Evolutionary conservation across 2,113 vertebrate species (phyloP).

Genomic region (mouse (Mus musculus)): DNA sequence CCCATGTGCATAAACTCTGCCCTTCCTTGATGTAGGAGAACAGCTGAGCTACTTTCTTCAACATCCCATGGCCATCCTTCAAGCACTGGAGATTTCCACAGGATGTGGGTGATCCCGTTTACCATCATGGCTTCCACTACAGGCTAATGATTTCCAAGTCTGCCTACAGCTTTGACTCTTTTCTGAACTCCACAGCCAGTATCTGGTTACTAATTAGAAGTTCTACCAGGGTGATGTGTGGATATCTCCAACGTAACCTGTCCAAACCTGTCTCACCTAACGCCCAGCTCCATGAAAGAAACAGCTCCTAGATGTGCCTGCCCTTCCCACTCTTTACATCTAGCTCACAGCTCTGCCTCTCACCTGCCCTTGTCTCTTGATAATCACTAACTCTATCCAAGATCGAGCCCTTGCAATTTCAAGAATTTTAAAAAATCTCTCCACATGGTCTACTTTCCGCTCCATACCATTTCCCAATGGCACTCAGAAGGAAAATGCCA

Average conservation of each 20-base stretch:
- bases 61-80: background rate
- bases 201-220: background rate
- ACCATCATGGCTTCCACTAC: background rate
- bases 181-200: constrained; percentile 22
- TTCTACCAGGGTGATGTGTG: background rate
- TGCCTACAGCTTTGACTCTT: constrained; percentile 7
- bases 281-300: background rate
- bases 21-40: constrained; percentile 28
- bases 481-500: constrained; percentile 20
- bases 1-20: background rate
- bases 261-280: background rate
- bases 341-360: background rate
- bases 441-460: background rate
- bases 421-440: background rate
- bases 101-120: background rate
- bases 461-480: background rate
- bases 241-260: background rate
- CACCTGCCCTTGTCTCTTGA: background rate
- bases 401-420: background rate
- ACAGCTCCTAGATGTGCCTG: background rate
- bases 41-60: background rate
- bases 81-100: background rate
- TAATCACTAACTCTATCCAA: background rate
- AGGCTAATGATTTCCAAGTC: constrained; percentile 7
- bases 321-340: background rate